Percentiles rank a stretch among this genome's conserved stretches.
Evolutionary conservation across 1,140 invertebrate species (phyloP).

Genomic region (Eupristina koningsbergeri): DNA sequence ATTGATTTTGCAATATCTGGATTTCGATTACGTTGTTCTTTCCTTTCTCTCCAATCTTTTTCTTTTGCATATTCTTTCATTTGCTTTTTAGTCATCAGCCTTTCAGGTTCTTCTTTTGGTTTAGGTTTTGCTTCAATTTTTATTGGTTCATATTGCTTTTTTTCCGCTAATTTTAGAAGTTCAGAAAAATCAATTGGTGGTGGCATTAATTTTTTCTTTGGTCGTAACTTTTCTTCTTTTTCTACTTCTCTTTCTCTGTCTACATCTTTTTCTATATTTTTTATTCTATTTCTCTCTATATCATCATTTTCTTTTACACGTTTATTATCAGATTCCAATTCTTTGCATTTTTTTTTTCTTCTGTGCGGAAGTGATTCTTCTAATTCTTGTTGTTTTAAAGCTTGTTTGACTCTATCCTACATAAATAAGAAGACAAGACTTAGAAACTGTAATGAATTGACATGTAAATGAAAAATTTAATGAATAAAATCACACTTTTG

Average conservation of each 20-base stretch:
- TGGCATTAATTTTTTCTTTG: slow-evolving; percentile 75
- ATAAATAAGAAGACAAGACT: slow-evolving; percentile 37
- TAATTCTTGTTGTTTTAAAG: slow-evolving; percentile 81
- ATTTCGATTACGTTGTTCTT: slow-evolving; percentile 63
- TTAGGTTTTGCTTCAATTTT: slow-evolving; percentile 77
- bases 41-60: slow-evolving; percentile 73
- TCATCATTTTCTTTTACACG: slow-evolving; percentile 48
- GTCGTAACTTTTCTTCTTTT: slow-evolving; percentile 75
- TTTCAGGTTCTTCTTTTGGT: slow-evolving; percentile 77
- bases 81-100: slow-evolving; percentile 86
- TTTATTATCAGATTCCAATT: slow-evolving; percentile 46
- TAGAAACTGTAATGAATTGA: not conserved
- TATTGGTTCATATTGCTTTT: slow-evolving; percentile 87
- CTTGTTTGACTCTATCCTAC: slow-evolving; percentile 81
- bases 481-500: slow-evolving; percentile 67
- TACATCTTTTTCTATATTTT: slow-evolving; percentile 49
- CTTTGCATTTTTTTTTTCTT: slow-evolving; percentile 75
- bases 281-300: slow-evolving; percentile 50
- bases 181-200: slow-evolving; percentile 83
- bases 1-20: slow-evolving; percentile 17
- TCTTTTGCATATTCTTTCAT: slow-evolving; percentile 80
- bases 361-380: slow-evolving; percentile 81
- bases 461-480: slow-evolving; percentile 20
- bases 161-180: slow-evolving; percentile 84
- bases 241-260: slow-evolving; percentile 54